Percentiles rank a stretch among this genome's conserved stretches.
Evolutionary conservation across 1,140 invertebrate species (phyloP).

Genomic region (Oreohelix idahoensis): DNA sequence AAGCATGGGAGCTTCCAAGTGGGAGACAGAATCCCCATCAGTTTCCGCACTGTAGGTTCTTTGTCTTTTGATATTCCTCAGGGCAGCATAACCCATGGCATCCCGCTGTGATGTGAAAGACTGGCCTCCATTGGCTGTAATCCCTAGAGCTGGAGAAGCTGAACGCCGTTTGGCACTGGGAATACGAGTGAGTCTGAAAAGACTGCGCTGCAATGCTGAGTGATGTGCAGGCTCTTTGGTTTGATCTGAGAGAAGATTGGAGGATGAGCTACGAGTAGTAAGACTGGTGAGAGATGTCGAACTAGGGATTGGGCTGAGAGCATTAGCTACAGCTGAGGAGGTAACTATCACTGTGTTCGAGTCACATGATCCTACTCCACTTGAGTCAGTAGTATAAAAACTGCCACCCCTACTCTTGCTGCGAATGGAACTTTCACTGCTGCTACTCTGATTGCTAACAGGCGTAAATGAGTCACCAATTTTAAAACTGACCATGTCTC

Average conservation of each 20-base stretch:
- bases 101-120: conserved; percentile 67
- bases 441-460: conserved; percentile 55
- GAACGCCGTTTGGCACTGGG: conserved; percentile 61
- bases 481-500: conserved; percentile 45
- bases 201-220: conserved; percentile 61
- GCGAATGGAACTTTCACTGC: conserved; percentile 64
- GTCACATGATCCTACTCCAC: conserved; percentile 84
- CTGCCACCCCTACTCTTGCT: conserved; percentile 72
- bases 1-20: not conserved
- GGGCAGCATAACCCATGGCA: conserved; percentile 84
- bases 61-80: conserved; percentile 82
- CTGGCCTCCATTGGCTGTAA: conserved; percentile 29
- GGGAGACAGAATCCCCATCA: conserved; percentile 57
- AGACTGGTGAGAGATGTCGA: conserved; percentile 52
- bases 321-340: not conserved
- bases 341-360: conserved; percentile 75
- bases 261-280: conserved; percentile 54
- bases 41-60: conserved; percentile 71
- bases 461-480: conserved; percentile 7
- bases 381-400: conserved; percentile 81
- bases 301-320: conserved; percentile 28
- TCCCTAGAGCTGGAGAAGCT: conserved; percentile 34
- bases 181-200: conserved; percentile 64
- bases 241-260: conserved; percentile 16
- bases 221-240: conserved; percentile 62